Evolutionary conservation across 2,113 vertebrate genomes (phyloP), one percentile per base, ranked within the genome.

Genomic region (Prionailurus viverrinus): DNA sequence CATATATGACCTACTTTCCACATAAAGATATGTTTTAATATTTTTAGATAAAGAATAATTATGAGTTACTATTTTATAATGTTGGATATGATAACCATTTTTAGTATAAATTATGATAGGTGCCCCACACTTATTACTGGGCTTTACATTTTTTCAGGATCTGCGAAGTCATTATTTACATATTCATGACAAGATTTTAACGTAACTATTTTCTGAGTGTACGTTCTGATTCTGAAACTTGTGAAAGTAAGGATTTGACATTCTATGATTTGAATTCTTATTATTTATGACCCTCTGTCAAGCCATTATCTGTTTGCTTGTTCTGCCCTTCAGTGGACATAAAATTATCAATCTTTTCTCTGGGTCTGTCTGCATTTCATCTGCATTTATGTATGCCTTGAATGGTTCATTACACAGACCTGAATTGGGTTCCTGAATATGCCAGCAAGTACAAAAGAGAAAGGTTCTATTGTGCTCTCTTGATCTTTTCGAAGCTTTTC

Each of bases 301-400:
- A 23, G 79, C 10, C 41, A 71, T 92, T 89, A 66, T 92, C 27
- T 41, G 29, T 81, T 84, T 86, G 39, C n/a, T 87, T 87, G 29
- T 11, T 90, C 27, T 92, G 29, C 21, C 29, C 8, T 94, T 88
- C 15, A 68, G 53, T 16, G n/a, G 61, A 87, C 61, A 89, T 68
- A 61, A 68, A 94, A 82, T 86, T 66, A 90, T 91, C 81, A 61
- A 0, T 82, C 55, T 73, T 94, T 96, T 86, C 65, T 95, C 58
- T 71, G 51, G n/a, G 7, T 29, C 12, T 31, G 21, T 53, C 74
- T 81, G 48, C 16, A 48, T 95, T 95, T 94, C 51, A 74, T 81
- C 51, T 95, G 63, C 41, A 29, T 76, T 45, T n/a, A 21, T 87
- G 31, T 91, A 21, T 66, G 51, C 41, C 76, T 91, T 93, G 53